Conservation (phyloP, 2,797 vertebrate species). For the Protosalanx chinensis region DNA sequence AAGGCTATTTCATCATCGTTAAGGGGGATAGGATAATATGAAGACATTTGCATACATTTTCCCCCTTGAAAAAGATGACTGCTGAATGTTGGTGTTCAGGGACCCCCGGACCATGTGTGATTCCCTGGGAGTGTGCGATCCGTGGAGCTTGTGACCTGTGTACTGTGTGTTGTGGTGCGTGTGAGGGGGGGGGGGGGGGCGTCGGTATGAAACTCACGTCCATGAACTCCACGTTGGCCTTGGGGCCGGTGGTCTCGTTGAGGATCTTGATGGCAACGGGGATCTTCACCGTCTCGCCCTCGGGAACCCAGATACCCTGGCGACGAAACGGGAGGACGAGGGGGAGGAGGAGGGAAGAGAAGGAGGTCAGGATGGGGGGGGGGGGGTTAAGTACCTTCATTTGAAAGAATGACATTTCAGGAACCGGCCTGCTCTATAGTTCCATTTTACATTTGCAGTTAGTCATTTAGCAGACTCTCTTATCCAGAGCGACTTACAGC, state of each 20-base stretch:
- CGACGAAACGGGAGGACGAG: slow-evolving; percentile 3
- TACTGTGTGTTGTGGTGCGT: slow-evolving; percentile 4
- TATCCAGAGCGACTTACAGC: no score
- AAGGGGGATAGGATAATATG: slow-evolving; percentile 52
- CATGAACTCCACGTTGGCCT: slow-evolving; percentile 99
- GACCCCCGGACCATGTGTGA: neutral
- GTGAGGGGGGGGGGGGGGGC: slow-evolving; percentile 15
- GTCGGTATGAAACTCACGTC: slow-evolving; percentile 82
- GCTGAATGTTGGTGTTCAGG: slow-evolving; percentile 53
- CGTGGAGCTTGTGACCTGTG: slow-evolving; percentile 36
- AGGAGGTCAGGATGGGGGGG: neutral
- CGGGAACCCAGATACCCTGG: slow-evolving; percentile 97
- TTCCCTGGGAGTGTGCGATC: slow-evolving; percentile 29
- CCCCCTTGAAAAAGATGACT: slow-evolving; percentile 64
- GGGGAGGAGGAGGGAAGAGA: slow-evolving; percentile 11
- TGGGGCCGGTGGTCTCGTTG: slow-evolving; percentile 93
- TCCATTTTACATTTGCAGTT: no score
- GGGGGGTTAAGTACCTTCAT: no score
- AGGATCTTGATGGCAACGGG: slow-evolving; percentile 98
- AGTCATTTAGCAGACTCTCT: no score
- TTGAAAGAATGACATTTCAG: neutral
- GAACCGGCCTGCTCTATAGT: neutral
- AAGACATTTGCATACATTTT: slow-evolving; percentile 49
- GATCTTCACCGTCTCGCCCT: slow-evolving; percentile 98
- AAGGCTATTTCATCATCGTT: slow-evolving; percentile 72